Percentiles rank a stretch among this genome's conserved stretches.
Conservation (phyloP, 1,140 invertebrate genomes). For the Cydia fagiglandana region DNA sequence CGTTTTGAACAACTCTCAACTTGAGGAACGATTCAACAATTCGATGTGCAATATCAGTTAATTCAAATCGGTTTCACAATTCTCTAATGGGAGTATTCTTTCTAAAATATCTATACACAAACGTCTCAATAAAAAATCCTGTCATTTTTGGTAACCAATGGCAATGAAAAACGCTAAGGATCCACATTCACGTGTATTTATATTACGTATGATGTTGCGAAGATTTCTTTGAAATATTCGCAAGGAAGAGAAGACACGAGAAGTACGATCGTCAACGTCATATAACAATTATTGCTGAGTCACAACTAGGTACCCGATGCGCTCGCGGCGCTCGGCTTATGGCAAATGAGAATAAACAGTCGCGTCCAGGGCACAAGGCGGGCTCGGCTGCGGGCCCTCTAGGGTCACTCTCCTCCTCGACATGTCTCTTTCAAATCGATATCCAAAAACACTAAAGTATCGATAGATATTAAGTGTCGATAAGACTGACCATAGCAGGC, state of each 20-base stretch:
- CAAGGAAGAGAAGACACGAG: slow-evolving; percentile 51
- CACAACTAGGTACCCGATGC: slow-evolving; percentile 55
- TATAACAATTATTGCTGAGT: slow-evolving; percentile 71
- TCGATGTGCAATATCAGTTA: slow-evolving; percentile 67
- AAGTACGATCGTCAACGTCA: slow-evolving; percentile 43
- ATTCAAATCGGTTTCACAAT: slow-evolving; percentile 62
- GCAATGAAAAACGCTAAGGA: slow-evolving; percentile 73
- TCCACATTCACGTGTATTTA: slow-evolving; percentile 68
- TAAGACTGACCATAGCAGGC: not conserved
- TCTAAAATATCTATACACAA: slow-evolving; percentile 75
- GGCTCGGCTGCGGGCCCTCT: not conserved
- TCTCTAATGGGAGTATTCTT: slow-evolving; percentile 69
- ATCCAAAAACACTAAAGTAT: not conserved
- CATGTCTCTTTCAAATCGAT: slow-evolving; percentile 39
- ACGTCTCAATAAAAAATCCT: slow-evolving; percentile 74
- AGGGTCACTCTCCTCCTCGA: not conserved
- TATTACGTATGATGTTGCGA: slow-evolving; percentile 69
- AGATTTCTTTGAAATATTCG: slow-evolving; percentile 62
- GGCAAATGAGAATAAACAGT: slow-evolving; percentile 33
- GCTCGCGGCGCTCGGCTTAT: slow-evolving; percentile 22
- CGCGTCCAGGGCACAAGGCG: not conserved
- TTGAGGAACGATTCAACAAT: slow-evolving; percentile 73
- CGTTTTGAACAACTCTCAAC: slow-evolving; percentile 62
- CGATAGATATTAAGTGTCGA: not conserved
- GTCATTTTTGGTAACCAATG: slow-evolving; percentile 79